A percentile compares a stretch with the other conserved stretches of the same genome.
phyloP scores from a whole-genome alignment of 2,888 invertebrate species.

The Cosmorhoe ocellata region DNA sequence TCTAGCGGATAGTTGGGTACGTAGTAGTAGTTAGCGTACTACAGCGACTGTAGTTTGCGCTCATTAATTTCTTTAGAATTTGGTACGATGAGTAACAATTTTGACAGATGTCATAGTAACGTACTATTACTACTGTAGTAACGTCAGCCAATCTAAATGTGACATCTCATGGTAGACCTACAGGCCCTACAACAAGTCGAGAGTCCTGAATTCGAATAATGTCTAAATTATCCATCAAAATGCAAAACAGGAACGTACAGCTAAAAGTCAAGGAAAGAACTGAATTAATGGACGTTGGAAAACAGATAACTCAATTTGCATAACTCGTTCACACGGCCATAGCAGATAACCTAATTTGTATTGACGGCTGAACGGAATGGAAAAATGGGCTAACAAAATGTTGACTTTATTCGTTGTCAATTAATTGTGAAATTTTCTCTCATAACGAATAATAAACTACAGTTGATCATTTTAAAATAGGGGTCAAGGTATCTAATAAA shows the following conservation, averaged over 20 bases:
- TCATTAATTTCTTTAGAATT: no score
- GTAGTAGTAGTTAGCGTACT: no score
- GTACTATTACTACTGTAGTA: no score
- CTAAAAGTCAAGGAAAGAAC: constrained; percentile 62
- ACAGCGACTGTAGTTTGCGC: no score
- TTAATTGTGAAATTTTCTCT: constrained; percentile 25
- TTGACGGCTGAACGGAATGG: constrained; percentile 59
- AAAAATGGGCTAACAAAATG: constrained; percentile 40
- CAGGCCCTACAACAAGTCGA: constrained; percentile 4
- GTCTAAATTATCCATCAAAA: constrained; percentile 73
- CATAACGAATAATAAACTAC: constrained; percentile 5
- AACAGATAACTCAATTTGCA: constrained; percentile 78
- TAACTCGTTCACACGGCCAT: constrained; percentile 72
- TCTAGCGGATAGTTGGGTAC: no score
- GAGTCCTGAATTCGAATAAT: constrained; percentile 22
- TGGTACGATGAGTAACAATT: no score
- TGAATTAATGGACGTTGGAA: constrained; percentile 73
- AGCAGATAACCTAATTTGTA: constrained; percentile 67
- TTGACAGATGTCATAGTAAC: no score
- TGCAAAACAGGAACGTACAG: constrained; percentile 69
- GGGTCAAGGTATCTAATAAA: background rate
- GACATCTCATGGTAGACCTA: no score
- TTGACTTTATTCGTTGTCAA: constrained; percentile 35
- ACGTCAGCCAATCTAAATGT: no score
- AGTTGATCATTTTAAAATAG: background rate